Percentiles rank a stretch among this genome's conserved stretches.
Evolutionary conservation across 1,140 invertebrate species (phyloP).

Genomic region (Arion vulgaris): DNA sequence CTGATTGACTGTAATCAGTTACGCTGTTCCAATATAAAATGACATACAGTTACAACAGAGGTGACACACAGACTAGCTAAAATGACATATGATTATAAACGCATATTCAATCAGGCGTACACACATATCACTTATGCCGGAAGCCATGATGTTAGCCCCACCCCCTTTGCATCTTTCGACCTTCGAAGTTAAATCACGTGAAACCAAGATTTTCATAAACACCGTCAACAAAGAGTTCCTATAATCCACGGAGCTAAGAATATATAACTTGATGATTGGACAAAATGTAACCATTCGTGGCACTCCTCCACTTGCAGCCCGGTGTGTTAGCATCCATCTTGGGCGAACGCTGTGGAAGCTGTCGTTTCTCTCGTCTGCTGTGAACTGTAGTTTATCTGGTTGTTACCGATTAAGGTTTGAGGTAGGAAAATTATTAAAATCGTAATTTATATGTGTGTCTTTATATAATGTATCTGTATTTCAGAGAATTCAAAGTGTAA

Average conservation of each 20-base stretch:
- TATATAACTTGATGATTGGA: background rate
- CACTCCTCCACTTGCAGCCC: background rate
- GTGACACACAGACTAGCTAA: too few relatives aligned
- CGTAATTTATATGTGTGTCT: too few relatives aligned
- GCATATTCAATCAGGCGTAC: too few relatives aligned
- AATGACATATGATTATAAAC: too few relatives aligned
- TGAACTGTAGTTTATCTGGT: background rate
- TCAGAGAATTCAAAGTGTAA: too few relatives aligned
- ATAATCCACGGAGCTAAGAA: background rate
- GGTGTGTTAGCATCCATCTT: conserved; percentile 13
- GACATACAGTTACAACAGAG: too few relatives aligned
- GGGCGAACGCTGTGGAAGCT: background rate
- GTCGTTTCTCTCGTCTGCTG: background rate
- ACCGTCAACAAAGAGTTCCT: background rate
- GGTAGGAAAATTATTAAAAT: background rate
- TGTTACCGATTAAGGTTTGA: background rate
- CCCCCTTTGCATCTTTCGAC: background rate
- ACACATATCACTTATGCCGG: background rate
- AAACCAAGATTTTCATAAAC: background rate
- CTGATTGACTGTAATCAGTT: too few relatives aligned
- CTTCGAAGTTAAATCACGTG: background rate
- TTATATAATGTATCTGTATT: too few relatives aligned
- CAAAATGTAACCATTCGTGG: background rate
- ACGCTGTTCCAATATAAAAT: too few relatives aligned
- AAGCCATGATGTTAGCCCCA: background rate